Base-by-base conservation (phyloP, 2,888 invertebrate genomes). In the Theodoxus fluviatilis region DNA sequence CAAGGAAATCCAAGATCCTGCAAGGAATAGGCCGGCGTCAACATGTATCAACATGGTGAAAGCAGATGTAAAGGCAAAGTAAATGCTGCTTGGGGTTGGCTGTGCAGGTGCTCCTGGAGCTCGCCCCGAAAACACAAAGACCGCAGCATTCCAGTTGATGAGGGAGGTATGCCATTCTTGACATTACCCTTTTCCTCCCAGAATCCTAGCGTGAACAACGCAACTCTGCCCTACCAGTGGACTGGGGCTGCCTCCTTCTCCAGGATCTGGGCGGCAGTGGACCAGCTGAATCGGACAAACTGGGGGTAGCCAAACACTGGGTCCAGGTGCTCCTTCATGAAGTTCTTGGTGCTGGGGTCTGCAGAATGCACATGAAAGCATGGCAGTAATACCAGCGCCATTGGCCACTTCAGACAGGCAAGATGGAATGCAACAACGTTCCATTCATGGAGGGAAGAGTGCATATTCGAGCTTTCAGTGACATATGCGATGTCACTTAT, bases 241-340 rank as follows among this genome's bases (percentile, higher is more conserved):
- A 87, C 85, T 6, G 80, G 76, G 18, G 86, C 94, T 67, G 87
- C 87, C 74, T 91, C 90, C 4, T 92, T 91, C 74, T 94, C 90
- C 18, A 99, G 86, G 78, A 94, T 92, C 61, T 91, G 91, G 73
- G 92, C 92, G 0, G 97, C 94, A 0, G 99, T 99, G 0, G 97
- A 95, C 99, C 99, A 99, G 86, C 97, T 96, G 86, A 98, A 97
- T 73, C 99, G 90, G 0, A 99, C 98, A 25, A 99, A 89, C 68
- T 93, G 91, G 0, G 98, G 95, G 87, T 93, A 99, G 0, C 99
- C 99, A 89, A 99, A 99, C 0, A 98, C 91, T 33, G 91, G 90
- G 88, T 99, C 95, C 71, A 94, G 90, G 83, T 93, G 91, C 12
- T 93, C 90, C 0, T 90, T 87, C 43, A 99, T 90, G 88, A 98